Conservation (phyloP, 2,888 invertebrate species). For the Rhagonycha fulva region DNA sequence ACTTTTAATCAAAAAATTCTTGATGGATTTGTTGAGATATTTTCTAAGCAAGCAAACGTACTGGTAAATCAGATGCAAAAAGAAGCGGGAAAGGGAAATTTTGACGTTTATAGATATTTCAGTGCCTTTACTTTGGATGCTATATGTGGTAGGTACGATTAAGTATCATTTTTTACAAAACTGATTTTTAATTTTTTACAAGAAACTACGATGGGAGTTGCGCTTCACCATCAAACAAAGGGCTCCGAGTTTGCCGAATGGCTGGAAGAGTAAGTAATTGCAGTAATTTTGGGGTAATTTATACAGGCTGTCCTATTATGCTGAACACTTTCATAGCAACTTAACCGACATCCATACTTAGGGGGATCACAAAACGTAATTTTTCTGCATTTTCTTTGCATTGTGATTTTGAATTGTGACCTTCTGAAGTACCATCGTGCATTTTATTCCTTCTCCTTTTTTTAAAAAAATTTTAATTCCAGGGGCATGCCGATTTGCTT, state of each 20-base stretch:
- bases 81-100: constrained; percentile 50
- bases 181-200: not conserved
- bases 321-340: no score
- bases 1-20: constrained; percentile 67
- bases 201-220: not conserved
- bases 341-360: no score
- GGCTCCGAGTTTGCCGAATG: not conserved
- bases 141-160: not conserved
- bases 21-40: constrained; percentile 65
- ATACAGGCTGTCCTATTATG: no score
- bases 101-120: constrained; percentile 57
- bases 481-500: not conserved
- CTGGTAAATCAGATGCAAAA: constrained; percentile 56
- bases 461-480: not conserved
- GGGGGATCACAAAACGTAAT: no score
- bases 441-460: no score
- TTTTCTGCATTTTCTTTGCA: no score
- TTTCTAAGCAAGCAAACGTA: constrained; percentile 62
- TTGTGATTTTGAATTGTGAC: no score
- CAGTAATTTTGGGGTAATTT: no score
- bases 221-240: not conserved
- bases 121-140: not conserved
- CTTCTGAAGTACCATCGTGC: no score
- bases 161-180: not conserved
- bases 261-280: not conserved